A percentile compares a stretch with the other conserved stretches of the same genome.
phyloP scores from a whole-genome alignment of 1,140 invertebrate species.

The Mercenaria mercenaria region DNA sequence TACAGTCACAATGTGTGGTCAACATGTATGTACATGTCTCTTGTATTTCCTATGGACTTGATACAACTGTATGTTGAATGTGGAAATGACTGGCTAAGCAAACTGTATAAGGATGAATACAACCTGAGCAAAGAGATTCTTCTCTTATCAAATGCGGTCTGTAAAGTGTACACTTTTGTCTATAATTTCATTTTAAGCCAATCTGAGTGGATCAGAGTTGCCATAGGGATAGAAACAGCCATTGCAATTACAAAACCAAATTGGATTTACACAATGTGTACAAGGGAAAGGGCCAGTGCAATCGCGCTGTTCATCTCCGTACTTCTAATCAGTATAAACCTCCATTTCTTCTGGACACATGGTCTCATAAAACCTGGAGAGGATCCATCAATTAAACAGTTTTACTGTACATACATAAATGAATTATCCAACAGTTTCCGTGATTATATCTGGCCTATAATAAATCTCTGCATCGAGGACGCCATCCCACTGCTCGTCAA shows the following conservation, averaged over 20 bases:
- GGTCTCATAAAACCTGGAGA: constrained; percentile 73
- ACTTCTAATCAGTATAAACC: constrained; percentile 82
- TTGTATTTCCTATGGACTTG: constrained; percentile 79
- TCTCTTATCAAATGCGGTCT: constrained; percentile 79
- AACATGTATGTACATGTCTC: constrained; percentile 83
- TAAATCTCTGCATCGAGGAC: constrained; percentile 76
- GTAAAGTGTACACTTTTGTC: constrained; percentile 83
- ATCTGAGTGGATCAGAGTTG: constrained; percentile 83
- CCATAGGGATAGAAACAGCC: constrained; percentile 81
- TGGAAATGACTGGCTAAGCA: constrained; percentile 80
- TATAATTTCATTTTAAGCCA: constrained; percentile 79
- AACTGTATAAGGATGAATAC: constrained; percentile 45
- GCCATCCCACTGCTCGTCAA: constrained; percentile 76
- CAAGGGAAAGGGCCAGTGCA: constrained; percentile 79
- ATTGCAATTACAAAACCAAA: constrained; percentile 80
- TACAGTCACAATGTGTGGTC: constrained; percentile 82
- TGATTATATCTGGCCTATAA: constrained; percentile 78
- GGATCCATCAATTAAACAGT: constrained; percentile 55
- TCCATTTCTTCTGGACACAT: constrained; percentile 85
- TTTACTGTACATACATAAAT: constrained; percentile 72
- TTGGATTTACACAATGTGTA: constrained; percentile 81
- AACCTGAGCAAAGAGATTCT: constrained; percentile 76
- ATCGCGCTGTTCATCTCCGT: constrained; percentile 82
- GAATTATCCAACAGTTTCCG: constrained; percentile 77
- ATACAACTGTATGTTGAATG: constrained; percentile 81